A percentile compares a stretch with the other conserved stretches of the same genome.
phyloP scores from a whole-genome alignment of 2,797 vertebrate species.

The Rhinichthys osculus region DNA sequence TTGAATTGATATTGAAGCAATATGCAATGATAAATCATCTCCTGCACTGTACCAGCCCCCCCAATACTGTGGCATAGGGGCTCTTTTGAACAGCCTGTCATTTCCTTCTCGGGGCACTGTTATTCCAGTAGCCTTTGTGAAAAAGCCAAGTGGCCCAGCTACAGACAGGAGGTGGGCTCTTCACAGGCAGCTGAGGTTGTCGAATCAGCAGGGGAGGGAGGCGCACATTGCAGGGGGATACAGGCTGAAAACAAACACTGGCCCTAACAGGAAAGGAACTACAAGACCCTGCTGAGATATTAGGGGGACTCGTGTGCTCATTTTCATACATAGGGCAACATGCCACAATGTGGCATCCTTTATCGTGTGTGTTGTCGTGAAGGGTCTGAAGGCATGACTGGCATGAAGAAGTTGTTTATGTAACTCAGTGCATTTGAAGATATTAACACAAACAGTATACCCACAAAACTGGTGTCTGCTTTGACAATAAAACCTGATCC shows the following conservation, averaged over 20 bases:
- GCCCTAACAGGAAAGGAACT: constrained; percentile 67
- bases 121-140: constrained; percentile 78
- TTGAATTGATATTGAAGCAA: not conserved
- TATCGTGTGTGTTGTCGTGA: not conserved
- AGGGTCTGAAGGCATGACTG: constrained; percentile 7
- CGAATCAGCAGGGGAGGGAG: constrained; percentile 76
- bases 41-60: constrained; percentile 48
- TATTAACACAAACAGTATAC: not conserved
- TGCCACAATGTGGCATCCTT: constrained; percentile 12
- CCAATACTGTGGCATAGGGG: constrained; percentile 56
- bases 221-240: constrained; percentile 69
- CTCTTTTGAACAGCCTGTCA: constrained; percentile 77
- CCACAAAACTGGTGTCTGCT: not conserved
- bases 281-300: constrained; percentile 65
- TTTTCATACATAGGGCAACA: constrained; percentile 43
- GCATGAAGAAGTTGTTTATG: not conserved
- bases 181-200: constrained; percentile 74
- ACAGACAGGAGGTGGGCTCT: constrained; percentile 76
- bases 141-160: constrained; percentile 76
- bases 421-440: not conserved
- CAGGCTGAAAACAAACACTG: constrained; percentile 71
- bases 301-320: constrained; percentile 30
- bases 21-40: constrained; percentile 25
- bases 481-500: not conserved
- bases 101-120: constrained; percentile 78